Evolutionary conservation across 2,797 vertebrate species (phyloP), one percentile per base, ranked within the genome.

Genomic region (Meda fulgida): DNA sequence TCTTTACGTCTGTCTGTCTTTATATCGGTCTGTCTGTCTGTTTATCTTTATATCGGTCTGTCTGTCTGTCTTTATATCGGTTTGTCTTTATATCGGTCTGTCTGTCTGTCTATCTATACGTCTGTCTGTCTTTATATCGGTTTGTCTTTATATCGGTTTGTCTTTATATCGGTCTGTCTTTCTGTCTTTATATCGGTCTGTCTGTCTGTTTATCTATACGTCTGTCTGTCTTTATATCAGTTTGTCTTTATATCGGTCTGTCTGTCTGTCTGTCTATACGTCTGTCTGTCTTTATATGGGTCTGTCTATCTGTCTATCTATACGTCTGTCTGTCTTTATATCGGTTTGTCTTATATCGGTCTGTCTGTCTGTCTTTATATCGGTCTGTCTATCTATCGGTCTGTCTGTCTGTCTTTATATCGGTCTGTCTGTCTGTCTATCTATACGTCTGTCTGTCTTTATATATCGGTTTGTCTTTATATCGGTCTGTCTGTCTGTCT

Each of bases 171-270:
- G 31, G 31, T 31, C 31, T 31, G 31, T 31, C 31, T 31, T n/a
- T 79, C 46, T 72, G 18, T 84, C 55, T 83, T n/a, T n/a, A n/a
- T n/a, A 3, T 67, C 2, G 0, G 0, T 31, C 7, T 51, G 4
- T 65, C 1, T 75, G 1, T 66, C 23, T 11, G 0, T 60, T n/a
- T 34, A 3, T 43, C n/a, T 9, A n/a, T n/a, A n/a, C n/a, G 0
- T 21, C 7, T 6, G 0, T 19, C 1, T 51, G 3, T 31, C 31
- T n/a, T n/a, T n/a, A n/a, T n/a, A n/a, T n/a, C n/a, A n/a, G n/a
- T n/a, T n/a, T 31, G 31, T 31, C 31, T 31, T n/a, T n/a, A n/a
- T n/a, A n/a, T n/a, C n/a, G n/a, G 31, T 31, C 31, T 31, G 31
- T 31, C 31, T 31, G 31, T 31, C 31, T 31, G 31, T 31, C 31